Percentiles rank a stretch among this genome's conserved stretches.
Conservation (phyloP, 2,113 vertebrate genomes). For the Talpa occidentalis region DNA sequence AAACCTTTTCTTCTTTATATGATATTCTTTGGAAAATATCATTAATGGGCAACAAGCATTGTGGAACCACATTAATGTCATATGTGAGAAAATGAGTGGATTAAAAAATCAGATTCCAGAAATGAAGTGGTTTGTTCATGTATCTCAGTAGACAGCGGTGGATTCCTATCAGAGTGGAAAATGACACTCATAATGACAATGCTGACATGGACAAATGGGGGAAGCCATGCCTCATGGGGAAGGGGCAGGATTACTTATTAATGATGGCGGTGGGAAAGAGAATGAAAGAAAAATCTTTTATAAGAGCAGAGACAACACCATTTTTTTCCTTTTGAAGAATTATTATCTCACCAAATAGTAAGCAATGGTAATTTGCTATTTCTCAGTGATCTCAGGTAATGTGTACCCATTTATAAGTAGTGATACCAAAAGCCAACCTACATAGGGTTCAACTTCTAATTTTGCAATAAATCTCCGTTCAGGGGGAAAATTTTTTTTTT, state of each 20-base stretch:
- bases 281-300: neutral
- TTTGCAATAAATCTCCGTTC: neutral
- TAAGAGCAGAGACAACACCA: neutral
- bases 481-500: neutral
- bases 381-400: neutral
- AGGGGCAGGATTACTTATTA: neutral
- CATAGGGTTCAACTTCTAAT: neutral
- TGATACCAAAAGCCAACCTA: neutral
- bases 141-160: too few relatives aligned
- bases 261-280: neutral
- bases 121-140: neutral
- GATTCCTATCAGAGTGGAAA: neutral
- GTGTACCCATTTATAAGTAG: too few relatives aligned
- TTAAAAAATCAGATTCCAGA: neutral
- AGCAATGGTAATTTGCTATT: neutral
- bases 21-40: conserved; percentile 23
- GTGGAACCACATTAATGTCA: neutral
- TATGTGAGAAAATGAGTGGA: neutral
- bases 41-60: neutral
- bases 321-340: neutral
- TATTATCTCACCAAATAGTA: neutral
- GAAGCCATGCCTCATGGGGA: neutral
- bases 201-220: too few relatives aligned
- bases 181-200: neutral
- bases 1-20: neutral